Conservation (phyloP, 2,888 invertebrate species). For the Oxystoma pomonae region DNA sequence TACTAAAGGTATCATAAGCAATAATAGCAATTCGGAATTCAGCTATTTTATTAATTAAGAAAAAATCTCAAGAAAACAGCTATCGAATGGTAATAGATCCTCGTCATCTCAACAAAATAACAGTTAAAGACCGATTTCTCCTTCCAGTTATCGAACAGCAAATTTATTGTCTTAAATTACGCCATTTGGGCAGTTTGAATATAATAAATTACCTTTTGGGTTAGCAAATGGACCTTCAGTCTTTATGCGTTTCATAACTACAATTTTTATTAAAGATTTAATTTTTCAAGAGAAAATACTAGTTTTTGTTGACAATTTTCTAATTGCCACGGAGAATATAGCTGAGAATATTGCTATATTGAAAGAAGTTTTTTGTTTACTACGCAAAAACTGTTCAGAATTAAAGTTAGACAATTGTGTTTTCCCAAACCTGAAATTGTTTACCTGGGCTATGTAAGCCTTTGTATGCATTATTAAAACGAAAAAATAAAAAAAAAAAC, state of each 20-base stretch:
- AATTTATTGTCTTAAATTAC: conserved; percentile 31
- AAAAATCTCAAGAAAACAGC: conserved; percentile 29
- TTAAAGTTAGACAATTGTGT: too few species aligned
- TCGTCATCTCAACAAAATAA: conserved; percentile 30
- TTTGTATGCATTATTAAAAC: too few species aligned
- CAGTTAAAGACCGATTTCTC: conserved; percentile 30
- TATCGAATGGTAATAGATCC: conserved; percentile 34
- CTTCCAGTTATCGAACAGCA: conserved; percentile 33
- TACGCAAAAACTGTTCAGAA: too few species aligned
- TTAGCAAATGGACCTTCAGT: conserved; percentile 27
- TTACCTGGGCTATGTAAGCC: too few species aligned
- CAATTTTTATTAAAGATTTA: conserved; percentile 25
- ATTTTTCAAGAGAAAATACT: conserved; percentile 20
- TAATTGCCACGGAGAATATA: conserved; percentile 21
- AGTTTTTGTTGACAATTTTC: conserved; percentile 27
- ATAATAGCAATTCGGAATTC: conserved; percentile 34
- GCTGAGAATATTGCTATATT: not conserved
- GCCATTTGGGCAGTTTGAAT: conserved; percentile 34
- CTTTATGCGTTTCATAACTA: conserved; percentile 25
- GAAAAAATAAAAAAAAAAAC: too few species aligned
- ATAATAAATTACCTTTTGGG: conserved; percentile 34
- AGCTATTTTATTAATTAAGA: conserved; percentile 30
- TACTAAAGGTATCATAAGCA: conserved; percentile 22
- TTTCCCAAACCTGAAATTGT: too few species aligned
- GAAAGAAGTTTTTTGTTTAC: not conserved